Percentiles rank a stretch among this genome's conserved stretches.
These are phyloP conservation scores for Habropoda laboriosa DNA, from an alignment of 1,140 invertebrate species.

Conservation along the genomic window DNA sequence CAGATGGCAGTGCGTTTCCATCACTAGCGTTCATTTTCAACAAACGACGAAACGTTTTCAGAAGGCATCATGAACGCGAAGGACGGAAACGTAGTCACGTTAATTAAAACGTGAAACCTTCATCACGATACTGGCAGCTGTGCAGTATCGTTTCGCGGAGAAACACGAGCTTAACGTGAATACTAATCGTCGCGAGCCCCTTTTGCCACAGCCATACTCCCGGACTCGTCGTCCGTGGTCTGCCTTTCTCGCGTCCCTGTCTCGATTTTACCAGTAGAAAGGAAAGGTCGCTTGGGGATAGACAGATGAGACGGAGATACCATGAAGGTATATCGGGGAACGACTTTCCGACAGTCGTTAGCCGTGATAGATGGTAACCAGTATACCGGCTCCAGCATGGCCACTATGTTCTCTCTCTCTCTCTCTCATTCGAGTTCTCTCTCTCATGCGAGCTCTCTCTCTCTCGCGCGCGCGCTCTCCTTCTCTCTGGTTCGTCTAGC, in stretches of 20 bases:
- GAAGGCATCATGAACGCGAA: not conserved
- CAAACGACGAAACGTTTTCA: not conserved
- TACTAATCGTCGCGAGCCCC: not conserved
- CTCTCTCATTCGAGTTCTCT: too few relatives aligned
- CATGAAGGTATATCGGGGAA: constrained; percentile 59
- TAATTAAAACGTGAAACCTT: constrained; percentile 16
- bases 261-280: constrained; percentile 24
- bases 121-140: not conserved
- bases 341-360: constrained; percentile 65
- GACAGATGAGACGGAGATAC: constrained; percentile 31
- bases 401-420: constrained; percentile 21
- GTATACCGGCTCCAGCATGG: constrained; percentile 36
- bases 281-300: constrained; percentile 19
- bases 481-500: constrained; percentile 29
- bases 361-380: constrained; percentile 67
- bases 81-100: not conserved
- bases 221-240: not conserved
- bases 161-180: not conserved
- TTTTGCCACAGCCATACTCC: not conserved
- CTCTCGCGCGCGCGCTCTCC: too few relatives aligned
- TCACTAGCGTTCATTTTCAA: constrained; percentile 12
- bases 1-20: not conserved
- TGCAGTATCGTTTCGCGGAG: not conserved
- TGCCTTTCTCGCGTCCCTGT: not conserved
- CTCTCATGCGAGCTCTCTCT: too few relatives aligned